Evolutionary conservation across 2,888 invertebrate genomes (phyloP), one percentile per base, ranked within the genome.

Genomic region (Chesias legatella): DNA sequence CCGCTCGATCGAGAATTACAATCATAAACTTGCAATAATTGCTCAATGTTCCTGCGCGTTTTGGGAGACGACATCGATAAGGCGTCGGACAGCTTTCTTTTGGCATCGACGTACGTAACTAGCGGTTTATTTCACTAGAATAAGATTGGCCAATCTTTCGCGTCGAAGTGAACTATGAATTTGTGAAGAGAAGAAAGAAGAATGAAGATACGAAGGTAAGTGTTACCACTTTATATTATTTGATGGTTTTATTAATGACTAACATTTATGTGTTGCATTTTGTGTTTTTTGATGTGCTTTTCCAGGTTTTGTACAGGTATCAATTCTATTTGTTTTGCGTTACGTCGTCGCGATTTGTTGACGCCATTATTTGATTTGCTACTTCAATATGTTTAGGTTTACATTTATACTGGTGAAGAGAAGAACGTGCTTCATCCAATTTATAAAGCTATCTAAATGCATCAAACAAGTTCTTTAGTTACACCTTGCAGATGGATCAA

Each of bases 221-320:
- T 84, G 61, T 43, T 36, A 23, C 57, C 67, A 70, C 49, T 56
- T 56, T 53, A 59, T 64, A 50, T 44, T 51, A 46, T 43, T 27
- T 36, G 36, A 42, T 51, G 63, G 62, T 56, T 51, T 53, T 37
- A 58, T 67, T 72, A 74, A 69, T 61, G 20, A 67, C 67, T 78
- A 76, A 77, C 63, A 61, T 70, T 68, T 68, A 55, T 51, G 53
- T 60, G 60, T 65, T 73, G 69, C 61, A 62, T 73, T 73, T 67
- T 76, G 66, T 76, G 71, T 78, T 70, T 74, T 76, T 82, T 56
- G 64, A 67, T 83, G 82, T 85, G 79, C 74, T 66, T 70, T 79
- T 79, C 60, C 79, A 82, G 81, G 71, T 67, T 56, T 68, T 62
- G 60, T 81, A 79, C 85, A 84, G 85, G 86, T 85, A 88, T 86